A percentile compares a stretch with the other conserved stretches of the same genome.
These are phyloP conservation scores for Cygnus buccinator DNA, from an alignment of 2,113 vertebrate genomes.

Conservation along the genomic window DNA sequence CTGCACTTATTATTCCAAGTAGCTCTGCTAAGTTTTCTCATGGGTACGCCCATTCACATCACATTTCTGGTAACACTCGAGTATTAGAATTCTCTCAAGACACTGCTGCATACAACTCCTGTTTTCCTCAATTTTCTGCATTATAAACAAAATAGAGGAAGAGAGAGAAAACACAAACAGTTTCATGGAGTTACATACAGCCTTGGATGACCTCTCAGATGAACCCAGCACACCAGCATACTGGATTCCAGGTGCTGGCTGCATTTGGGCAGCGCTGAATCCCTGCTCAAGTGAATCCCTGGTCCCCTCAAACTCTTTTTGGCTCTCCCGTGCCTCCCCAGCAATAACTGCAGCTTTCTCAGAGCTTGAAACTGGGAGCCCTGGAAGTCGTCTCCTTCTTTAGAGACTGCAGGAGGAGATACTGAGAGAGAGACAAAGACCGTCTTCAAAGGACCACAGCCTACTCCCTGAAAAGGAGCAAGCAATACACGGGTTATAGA, in stretches of 20 bases:
- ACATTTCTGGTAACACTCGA: neutral
- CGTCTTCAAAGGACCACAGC: neutral
- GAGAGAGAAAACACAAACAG: neutral
- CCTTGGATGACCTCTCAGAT: neutral
- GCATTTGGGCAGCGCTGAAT: neutral
- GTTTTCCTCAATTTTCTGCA: neutral
- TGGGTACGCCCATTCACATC: neutral
- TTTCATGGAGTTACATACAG: neutral
- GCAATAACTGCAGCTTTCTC: neutral
- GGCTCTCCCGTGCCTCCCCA: neutral
- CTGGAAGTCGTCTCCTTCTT: neutral
- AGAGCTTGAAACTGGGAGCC: neutral
- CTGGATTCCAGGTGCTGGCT: neutral
- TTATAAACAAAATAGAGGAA: neutral
- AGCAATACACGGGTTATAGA: neutral
- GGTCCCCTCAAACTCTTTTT: neutral
- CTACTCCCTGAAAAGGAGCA: neutral
- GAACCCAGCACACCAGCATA: neutral
- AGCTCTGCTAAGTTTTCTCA: slow-evolving; percentile 25
- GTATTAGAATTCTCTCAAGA: neutral
- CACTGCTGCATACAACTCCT: neutral
- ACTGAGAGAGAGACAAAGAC: neutral
- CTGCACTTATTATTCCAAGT: slow-evolving; percentile 30
- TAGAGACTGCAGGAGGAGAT: neutral
- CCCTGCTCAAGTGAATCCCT: neutral